These are phyloP conservation scores for Ambastaia sidthimunki DNA, from an alignment of 2,797 vertebrate species.

Conservation along the genomic window DNA sequence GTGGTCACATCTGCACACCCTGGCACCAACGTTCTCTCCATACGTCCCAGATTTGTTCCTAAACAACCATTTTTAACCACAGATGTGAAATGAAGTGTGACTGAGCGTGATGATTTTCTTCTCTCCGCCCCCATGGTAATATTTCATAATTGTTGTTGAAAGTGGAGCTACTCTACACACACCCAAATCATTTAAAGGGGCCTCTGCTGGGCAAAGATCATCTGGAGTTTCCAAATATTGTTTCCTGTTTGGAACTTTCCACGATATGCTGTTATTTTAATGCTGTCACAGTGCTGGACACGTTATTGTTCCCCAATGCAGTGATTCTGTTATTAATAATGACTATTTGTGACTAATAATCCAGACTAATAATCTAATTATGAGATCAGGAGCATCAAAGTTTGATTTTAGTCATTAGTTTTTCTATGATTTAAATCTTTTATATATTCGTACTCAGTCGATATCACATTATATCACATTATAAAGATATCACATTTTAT, in stretches of 20 bases:
- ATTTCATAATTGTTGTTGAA: slow-evolving; percentile 54
- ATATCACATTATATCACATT: too few relatives aligned
- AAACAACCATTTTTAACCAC: slow-evolving; percentile 22
- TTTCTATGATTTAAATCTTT: too few relatives aligned
- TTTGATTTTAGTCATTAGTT: too few relatives aligned
- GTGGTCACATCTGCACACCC: slow-evolving; percentile 23
- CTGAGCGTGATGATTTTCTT: slow-evolving; percentile 34
- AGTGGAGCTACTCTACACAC: slow-evolving; percentile 41
- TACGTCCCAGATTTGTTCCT: slow-evolving; percentile 36
- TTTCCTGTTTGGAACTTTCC: slow-evolving; percentile 60
- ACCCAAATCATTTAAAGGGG: slow-evolving; percentile 53
- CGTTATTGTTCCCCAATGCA: slow-evolving; percentile 1
- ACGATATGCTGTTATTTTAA: slow-evolving; percentile 50
- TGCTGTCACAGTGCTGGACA: slow-evolving; percentile 18
- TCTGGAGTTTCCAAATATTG: slow-evolving; percentile 51
- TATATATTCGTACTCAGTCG: too few relatives aligned
- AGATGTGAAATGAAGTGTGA: slow-evolving; percentile 33
- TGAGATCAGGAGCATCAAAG: too few relatives aligned
- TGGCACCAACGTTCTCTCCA: slow-evolving; percentile 18
- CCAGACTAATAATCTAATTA: too few relatives aligned
- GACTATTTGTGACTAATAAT: too few relatives aligned
- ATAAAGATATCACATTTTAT: too few relatives aligned
- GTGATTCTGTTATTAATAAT: slow-evolving; percentile 25
- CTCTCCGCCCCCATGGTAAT: slow-evolving; percentile 39
- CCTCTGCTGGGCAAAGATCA: slow-evolving; percentile 54